These are phyloP conservation scores for Meteorus colon DNA, from an alignment of 2,888 invertebrate genomes.

Conservation along the genomic window DNA sequence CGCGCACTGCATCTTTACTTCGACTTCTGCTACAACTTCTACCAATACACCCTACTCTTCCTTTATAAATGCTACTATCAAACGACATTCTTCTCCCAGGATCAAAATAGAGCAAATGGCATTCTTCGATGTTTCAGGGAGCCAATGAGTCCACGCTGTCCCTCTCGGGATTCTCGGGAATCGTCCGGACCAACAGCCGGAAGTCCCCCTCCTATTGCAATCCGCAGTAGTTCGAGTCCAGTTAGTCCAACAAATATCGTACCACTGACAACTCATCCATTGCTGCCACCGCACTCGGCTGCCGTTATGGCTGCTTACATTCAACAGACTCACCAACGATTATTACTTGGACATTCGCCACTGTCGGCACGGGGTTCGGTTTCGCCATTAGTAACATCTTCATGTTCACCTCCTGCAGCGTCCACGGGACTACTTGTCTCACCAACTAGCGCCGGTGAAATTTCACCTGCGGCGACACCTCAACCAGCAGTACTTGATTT, in stretches of 20 bases:
- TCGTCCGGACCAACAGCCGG: conserved; percentile 81
- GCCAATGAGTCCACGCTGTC: conserved; percentile 84
- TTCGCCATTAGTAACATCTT: conserved; percentile 83
- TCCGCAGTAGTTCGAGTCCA: conserved; percentile 74
- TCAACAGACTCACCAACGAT: conserved; percentile 82
- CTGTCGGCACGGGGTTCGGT: conserved; percentile 75
- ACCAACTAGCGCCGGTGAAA: conserved; percentile 75
- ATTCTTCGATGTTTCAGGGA: conserved; percentile 77
- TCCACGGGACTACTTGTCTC: conserved; percentile 76
- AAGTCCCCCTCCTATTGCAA: conserved; percentile 80
- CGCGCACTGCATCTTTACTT: background rate
- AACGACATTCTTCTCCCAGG: conserved; percentile 16
- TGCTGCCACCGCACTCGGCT: conserved; percentile 86
- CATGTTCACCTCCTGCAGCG: conserved; percentile 78
- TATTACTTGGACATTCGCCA: conserved; percentile 80
- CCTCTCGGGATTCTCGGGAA: conserved; percentile 84
- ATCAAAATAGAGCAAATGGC: conserved; percentile 34
- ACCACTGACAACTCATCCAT: conserved; percentile 79
- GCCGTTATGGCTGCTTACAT: conserved; percentile 86
- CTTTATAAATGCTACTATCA: background rate
- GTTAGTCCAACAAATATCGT: conserved; percentile 82
- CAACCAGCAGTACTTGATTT: conserved; percentile 83
- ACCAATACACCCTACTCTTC: too few species aligned
- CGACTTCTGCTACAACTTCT: background rate
- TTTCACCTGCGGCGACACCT: conserved; percentile 68